Evolutionary conservation across 2,113 vertebrate species (phyloP), one percentile per base, ranked within the genome.

Genomic region (Orthonyx spaldingii): DNA sequence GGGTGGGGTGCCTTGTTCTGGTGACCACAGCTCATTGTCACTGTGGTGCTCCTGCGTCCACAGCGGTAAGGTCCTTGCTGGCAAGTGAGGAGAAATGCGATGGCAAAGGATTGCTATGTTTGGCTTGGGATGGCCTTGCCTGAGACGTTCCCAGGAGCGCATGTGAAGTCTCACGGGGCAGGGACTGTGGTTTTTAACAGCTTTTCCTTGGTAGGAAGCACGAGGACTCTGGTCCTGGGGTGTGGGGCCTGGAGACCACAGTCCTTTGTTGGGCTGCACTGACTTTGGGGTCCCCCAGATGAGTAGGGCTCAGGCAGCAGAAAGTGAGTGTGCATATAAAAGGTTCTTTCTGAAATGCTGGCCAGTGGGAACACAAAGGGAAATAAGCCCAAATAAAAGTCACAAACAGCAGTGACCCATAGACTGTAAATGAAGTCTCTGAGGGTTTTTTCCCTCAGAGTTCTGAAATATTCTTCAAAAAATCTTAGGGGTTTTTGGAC

Each of bases 81-180:
- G 37, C 37, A 6, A 1, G 17, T 5, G 22, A n/a, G 79, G 11
- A 56, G 50, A 16, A 6, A 1, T 1, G 9, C 1, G 27, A 5
- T 46, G 61, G 65, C 35, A 3, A 12, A 1, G 7, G 14, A 2
- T 27, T 33, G 52, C 16, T 32, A 0, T 5, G 7, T 9, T 23
- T 35, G 61, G 2, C 17, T n/a, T 1, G 1, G 55, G 39, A 2
- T 5, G 35, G 69, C 56, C 28, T 11, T 13, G 26, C 41, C 20
- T 1, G 33, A 46, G 19, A 3, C 3, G 33, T 5, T 65, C 13
- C 37, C 13, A 2, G 26, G 6, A 17, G 33, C 18, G 3, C 5
- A 0, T 1, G 19, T 20, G 39, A 0, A 0, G 0, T 32, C 42
- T 37, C 15, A 0, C 11, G 3, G 53, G 42, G 11, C 28, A 35